Evolutionary conservation across 2,888 invertebrate species (phyloP), one percentile per base, ranked within the genome.

Genomic region (Synanthedon vespiformis): DNA sequence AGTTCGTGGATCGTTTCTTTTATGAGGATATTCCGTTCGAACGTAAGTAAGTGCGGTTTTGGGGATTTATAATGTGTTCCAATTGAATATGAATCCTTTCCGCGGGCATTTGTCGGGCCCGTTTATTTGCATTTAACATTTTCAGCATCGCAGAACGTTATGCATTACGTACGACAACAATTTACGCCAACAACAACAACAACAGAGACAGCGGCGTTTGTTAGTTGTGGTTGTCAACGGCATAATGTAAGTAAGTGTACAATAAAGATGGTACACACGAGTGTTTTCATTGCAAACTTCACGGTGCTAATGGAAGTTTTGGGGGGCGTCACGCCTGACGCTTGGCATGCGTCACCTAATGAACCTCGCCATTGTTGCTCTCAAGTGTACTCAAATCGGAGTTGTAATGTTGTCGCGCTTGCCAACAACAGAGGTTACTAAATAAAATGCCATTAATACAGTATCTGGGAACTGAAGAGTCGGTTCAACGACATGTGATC

Each of bases 1-100:
- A 77, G 77, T 77, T 77, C 77, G 76, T 79, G 78, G 77, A 80
- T 78, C 80, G 78, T 81, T 82, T 79, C 80, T 79, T 82, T 82
- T 83, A 81, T 79, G 83, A 80, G 79, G 76, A 80, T 75, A 78
- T 77, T 75, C 68, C 68, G 68, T 63, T 68, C 72, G 72, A 74
- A 77, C 72, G 77, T 80, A 80, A 78, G 77, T 78, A 78, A 76
- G 76, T 77, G 80, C 72, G 78, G 75, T 77, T 80, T 77, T 67
- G 74, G 77, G 77, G 77, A 78, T 80, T 81, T 79, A 78, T 80
- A 80, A 80, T 78, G 74, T 75, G 72, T 72, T 71, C 67, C 72
- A 67, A 78, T 78, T 69, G 72, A 72, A 73, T 66, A 68, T 70
- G 66, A 68, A 67, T 62, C 61, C 55, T 61, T 65, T 68, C 64